These are phyloP conservation scores for Nematostella vectensis DNA, from an alignment of 92 coral and sea anemone species.

Conservation along the genomic window DNA sequence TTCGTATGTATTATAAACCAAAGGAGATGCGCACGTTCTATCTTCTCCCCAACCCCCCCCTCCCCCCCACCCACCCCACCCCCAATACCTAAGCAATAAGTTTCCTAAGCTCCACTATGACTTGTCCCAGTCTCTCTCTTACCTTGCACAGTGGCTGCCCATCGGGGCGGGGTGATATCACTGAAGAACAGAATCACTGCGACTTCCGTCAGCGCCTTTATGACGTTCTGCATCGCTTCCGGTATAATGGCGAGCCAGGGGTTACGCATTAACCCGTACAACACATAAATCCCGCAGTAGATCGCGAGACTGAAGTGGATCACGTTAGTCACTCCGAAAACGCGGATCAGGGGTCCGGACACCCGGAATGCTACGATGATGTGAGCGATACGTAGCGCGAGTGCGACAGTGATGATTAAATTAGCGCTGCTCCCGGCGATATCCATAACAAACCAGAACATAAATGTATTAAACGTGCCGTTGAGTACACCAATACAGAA, in stretches of 20 bases:
- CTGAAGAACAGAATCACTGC: constrained; percentile 25
- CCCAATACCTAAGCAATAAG: too few relatives aligned
- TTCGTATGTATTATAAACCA: too few relatives aligned
- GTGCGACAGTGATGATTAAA: constrained; percentile 47
- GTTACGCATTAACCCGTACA: constrained; percentile 29
- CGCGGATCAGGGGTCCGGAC: constrained; percentile 36
- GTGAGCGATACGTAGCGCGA: constrained; percentile 30
- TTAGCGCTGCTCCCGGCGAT: constrained; percentile 40
- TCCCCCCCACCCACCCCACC: too few relatives aligned
- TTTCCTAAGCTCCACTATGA: too few relatives aligned
- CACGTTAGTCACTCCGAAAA: constrained; percentile 22
- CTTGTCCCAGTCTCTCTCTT: too few relatives aligned
- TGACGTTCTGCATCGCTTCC: constrained; percentile 27
- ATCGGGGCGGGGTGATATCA: constrained; percentile 24
- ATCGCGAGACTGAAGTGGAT: constrained; percentile 17
- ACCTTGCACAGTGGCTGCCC: constrained; percentile 48
- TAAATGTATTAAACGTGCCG: constrained; percentile 45
- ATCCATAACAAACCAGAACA: constrained; percentile 67
- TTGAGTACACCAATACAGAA: constrained; percentile 54
- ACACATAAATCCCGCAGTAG: constrained; percentile 21
- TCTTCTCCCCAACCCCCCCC: too few relatives aligned
- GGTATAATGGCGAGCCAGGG: constrained; percentile 50
- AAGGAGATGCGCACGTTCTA: too few relatives aligned
- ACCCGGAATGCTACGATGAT: constrained; percentile 37
- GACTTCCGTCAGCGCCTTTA: constrained; percentile 22